Percentiles rank a stretch among this genome's conserved stretches.
These are phyloP conservation scores for Engraulis encrasicolus DNA, from an alignment of 2,113 vertebrate genomes.

Conservation along the genomic window DNA sequence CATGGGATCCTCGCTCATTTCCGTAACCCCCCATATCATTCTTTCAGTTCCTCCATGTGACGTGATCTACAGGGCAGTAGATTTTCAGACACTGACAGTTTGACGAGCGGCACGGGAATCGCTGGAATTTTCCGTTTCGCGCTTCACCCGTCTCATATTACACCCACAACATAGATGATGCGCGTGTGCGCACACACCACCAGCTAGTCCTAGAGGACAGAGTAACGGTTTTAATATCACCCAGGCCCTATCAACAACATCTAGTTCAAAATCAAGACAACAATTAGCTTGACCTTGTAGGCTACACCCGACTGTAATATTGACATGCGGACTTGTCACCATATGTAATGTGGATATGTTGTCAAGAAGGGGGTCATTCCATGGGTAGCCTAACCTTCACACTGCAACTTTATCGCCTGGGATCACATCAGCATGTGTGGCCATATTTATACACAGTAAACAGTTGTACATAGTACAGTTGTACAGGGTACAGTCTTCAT, in stretches of 20 bases:
- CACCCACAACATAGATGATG: constrained; percentile 26
- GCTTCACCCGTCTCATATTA: constrained; percentile 50
- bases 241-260: neutral
- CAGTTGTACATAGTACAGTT: too few species aligned
- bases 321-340: neutral
- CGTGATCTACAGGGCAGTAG: constrained; percentile 44
- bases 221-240: neutral
- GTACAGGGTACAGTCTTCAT: neutral
- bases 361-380: neutral
- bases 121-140: constrained; percentile 51
- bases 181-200: constrained; percentile 6
- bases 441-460: neutral
- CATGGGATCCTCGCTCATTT: neutral
- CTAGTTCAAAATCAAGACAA: neutral
- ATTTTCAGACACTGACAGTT: constrained; percentile 46
- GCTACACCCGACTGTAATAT: neutral
- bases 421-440: neutral
- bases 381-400: neutral
- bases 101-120: constrained; percentile 46
- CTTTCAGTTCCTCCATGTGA: constrained; percentile 28
- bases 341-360: neutral
- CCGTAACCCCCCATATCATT: neutral
- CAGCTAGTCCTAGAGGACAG: neutral
- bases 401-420: neutral
- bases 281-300: neutral